These are phyloP conservation scores for Lates calcarifer DNA, from an alignment of 2,113 vertebrate genomes.

Conservation along the genomic window DNA sequence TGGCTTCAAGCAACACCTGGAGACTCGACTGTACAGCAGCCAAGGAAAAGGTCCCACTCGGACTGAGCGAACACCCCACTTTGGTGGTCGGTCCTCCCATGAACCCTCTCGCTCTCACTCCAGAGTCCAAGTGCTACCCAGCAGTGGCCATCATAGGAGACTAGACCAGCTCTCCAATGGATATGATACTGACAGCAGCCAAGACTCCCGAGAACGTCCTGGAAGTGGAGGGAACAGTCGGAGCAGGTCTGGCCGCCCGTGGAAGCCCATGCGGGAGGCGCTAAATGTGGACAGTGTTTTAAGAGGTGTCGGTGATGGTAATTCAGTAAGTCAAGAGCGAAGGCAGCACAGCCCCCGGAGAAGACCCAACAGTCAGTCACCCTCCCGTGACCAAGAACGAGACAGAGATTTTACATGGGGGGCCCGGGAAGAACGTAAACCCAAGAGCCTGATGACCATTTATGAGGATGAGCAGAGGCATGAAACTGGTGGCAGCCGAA, in stretches of 20 bases:
- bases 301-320: slow-evolving; percentile 71
- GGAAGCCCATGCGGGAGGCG: slow-evolving; percentile 93
- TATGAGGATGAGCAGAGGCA: slow-evolving; percentile 94
- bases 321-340: slow-evolving; percentile 28
- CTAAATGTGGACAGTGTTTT: slow-evolving; percentile 96
- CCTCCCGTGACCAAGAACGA: slow-evolving; percentile 74
- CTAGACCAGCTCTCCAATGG: slow-evolving; percentile 81
- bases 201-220: slow-evolving; percentile 87
- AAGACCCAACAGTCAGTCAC: slow-evolving; percentile 75
- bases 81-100: slow-evolving; percentile 69
- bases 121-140: slow-evolving; percentile 67
- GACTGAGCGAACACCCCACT: slow-evolving; percentile 76
- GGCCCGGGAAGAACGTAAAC: slow-evolving; percentile 86
- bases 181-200: slow-evolving; percentile 93
- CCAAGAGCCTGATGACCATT: slow-evolving; percentile 93
- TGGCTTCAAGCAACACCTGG: slow-evolving; percentile 84
- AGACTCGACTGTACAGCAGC: slow-evolving; percentile 86
- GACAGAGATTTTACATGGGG: slow-evolving; percentile 79
- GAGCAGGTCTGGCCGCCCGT: slow-evolving; percentile 83
- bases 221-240: slow-evolving; percentile 70
- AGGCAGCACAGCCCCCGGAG: slow-evolving; percentile 86
- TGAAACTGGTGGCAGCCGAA: slow-evolving; percentile 87
- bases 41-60: slow-evolving; percentile 89
- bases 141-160: slow-evolving; percentile 57
- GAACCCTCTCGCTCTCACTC: slow-evolving; percentile 63